These are phyloP conservation scores for Pogonus chalceus DNA, from an alignment of 1,140 invertebrate genomes.

Conservation along the genomic window DNA sequence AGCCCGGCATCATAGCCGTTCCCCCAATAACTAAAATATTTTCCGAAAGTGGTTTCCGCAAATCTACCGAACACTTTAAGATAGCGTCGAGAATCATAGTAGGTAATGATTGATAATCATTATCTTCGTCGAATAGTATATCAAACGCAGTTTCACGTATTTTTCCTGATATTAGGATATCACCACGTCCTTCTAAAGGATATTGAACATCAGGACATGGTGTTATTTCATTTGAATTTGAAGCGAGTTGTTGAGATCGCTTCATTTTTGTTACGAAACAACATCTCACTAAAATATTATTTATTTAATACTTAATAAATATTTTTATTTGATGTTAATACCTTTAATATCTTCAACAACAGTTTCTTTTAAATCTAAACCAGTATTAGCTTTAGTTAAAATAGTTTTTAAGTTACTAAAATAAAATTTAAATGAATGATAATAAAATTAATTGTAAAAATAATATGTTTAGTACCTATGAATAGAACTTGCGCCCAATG, in stretches of 20 bases:
- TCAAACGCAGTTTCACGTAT: constrained; percentile 71
- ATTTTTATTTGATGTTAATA: too few species aligned
- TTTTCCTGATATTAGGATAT: constrained; percentile 54
- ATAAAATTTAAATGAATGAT: constrained; percentile 17
- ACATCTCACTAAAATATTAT: constrained; percentile 41
- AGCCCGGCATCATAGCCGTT: constrained; percentile 68
- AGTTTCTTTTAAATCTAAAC: constrained; percentile 40
- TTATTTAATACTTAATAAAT: constrained; percentile 8
- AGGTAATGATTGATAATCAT: constrained; percentile 70
- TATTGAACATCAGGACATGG: constrained; percentile 58
- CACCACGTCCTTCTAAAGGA: constrained; percentile 50
- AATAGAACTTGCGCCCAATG: constrained; percentile 56
- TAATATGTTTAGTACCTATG: constrained; percentile 42
- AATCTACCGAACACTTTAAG: constrained; percentile 63
- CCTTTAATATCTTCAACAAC: constrained; percentile 61
- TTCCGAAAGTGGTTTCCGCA: constrained; percentile 57
- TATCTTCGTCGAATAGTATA: constrained; percentile 74
- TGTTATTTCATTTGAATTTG: constrained; percentile 35
- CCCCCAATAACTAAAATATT: constrained; percentile 81
- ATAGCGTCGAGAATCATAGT: constrained; percentile 79
- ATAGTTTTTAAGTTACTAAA: constrained; percentile 39
- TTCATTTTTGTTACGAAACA: constrained; percentile 76
- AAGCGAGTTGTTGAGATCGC: constrained; percentile 49
- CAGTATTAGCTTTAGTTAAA: constrained; percentile 34
- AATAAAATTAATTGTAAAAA: not conserved